A percentile compares a stretch with the other conserved stretches of the same genome.
Evolutionary conservation across 2,888 invertebrate species (phyloP).

Genomic region (Ceramica pisi): DNA sequence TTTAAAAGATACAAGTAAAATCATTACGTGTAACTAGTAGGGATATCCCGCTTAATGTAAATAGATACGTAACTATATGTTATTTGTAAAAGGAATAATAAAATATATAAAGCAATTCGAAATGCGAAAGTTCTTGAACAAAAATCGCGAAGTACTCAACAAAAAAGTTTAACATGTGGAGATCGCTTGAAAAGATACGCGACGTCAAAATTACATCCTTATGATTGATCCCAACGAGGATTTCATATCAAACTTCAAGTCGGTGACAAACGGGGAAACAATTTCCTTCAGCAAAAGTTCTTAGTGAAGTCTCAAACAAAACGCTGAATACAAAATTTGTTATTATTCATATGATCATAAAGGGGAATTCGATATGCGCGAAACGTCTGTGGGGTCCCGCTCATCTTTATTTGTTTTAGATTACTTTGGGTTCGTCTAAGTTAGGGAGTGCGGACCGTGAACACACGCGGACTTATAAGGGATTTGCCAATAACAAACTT

Average conservation of each 20-base stretch:
- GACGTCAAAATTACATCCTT: slow-evolving; percentile 50
- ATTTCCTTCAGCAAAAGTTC: slow-evolving; percentile 67
- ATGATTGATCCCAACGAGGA: slow-evolving; percentile 56
- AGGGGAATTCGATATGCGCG: slow-evolving; percentile 84
- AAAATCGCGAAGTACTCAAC: slow-evolving; percentile 18
- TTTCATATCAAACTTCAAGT: slow-evolving; percentile 62
- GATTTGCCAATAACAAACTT: slow-evolving; percentile 72
- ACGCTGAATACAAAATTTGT: slow-evolving; percentile 78
- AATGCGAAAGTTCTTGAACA: slow-evolving; percentile 1
- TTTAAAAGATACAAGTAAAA: too few relatives aligned
- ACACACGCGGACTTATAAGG: slow-evolving; percentile 81
- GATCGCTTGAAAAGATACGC: slow-evolving; percentile 33
- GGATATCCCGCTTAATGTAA: not conserved
- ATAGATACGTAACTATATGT: not conserved
- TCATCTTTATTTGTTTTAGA: slow-evolving; percentile 89
- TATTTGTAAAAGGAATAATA: not conserved
- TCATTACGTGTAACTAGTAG: too few relatives aligned
- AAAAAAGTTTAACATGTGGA: slow-evolving; percentile 17
- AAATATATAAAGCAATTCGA: too few relatives aligned
- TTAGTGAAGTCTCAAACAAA: slow-evolving; percentile 71
- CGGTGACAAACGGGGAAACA: slow-evolving; percentile 69
- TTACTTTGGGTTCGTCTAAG: slow-evolving; percentile 86
- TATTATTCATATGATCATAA: slow-evolving; percentile 84
- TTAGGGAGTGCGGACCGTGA: slow-evolving; percentile 78
- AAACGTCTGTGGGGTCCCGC: slow-evolving; percentile 83